phyloP scores from a whole-genome alignment of 2,888 invertebrate genomes.

The Campaea margaritaria region DNA sequence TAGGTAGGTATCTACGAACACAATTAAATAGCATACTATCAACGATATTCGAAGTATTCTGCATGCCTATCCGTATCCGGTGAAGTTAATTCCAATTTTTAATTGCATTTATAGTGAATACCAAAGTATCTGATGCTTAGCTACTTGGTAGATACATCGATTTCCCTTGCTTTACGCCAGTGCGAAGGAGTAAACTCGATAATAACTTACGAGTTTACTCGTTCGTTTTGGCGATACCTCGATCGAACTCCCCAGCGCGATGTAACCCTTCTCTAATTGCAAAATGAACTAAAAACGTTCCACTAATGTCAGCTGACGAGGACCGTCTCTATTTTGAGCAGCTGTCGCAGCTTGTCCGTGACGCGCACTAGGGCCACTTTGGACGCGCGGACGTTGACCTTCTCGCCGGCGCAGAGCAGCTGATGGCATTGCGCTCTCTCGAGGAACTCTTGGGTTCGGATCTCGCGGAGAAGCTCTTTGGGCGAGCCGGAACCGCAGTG shows the following conservation, averaged over 20 bases:
- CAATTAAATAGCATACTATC: too few relatives aligned
- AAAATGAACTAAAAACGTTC: slow-evolving; percentile 17
- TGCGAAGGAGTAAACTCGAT: too few relatives aligned
- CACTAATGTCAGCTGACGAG: slow-evolving; percentile 86
- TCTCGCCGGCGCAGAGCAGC: slow-evolving; percentile 90
- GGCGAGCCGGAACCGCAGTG: slow-evolving; percentile 86
- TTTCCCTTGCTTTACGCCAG: too few relatives aligned
- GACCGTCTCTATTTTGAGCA: slow-evolving; percentile 92
- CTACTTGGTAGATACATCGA: too few relatives aligned
- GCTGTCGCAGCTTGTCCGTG: slow-evolving; percentile 92
- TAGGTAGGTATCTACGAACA: neutral
- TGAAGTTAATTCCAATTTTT: too few relatives aligned
- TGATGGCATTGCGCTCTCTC: slow-evolving; percentile 93
- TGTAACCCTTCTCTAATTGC: neutral
- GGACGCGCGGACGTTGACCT: slow-evolving; percentile 91
- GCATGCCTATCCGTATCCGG: neutral
- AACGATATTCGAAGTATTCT: too few relatives aligned
- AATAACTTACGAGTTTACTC: too few relatives aligned
- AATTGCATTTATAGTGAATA: too few relatives aligned
- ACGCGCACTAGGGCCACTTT: slow-evolving; percentile 93
- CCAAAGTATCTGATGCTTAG: too few relatives aligned
- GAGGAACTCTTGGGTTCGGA: slow-evolving; percentile 92
- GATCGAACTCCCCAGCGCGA: neutral
- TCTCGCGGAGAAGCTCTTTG: slow-evolving; percentile 85
- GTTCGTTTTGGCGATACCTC: too few relatives aligned